Conservation (phyloP, 2,888 invertebrate species). For the Bugulina stolonifera region DNA sequence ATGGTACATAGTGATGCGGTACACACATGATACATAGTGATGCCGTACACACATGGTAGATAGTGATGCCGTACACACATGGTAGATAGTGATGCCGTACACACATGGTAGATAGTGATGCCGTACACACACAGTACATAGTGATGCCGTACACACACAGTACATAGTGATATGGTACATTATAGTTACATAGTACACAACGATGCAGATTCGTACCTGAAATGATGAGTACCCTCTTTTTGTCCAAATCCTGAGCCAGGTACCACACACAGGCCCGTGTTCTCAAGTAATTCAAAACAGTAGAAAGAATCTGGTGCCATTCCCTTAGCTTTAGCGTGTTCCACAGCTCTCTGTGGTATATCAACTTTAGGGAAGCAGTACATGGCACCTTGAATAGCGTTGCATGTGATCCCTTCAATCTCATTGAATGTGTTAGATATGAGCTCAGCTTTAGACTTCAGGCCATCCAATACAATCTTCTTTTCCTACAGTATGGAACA, state of each 20-base stretch:
- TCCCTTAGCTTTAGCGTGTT: constrained; percentile 67
- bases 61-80: too few species aligned
- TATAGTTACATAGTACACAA: too few species aligned
- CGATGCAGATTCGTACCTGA: constrained; percentile 61
- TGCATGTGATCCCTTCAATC: constrained; percentile 82
- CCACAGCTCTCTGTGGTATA: constrained; percentile 75
- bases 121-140: too few species aligned
- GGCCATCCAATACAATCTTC: constrained; percentile 64
- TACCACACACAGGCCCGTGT: constrained; percentile 81
- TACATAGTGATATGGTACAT: too few species aligned
- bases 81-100: too few species aligned
- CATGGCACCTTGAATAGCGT: constrained; percentile 87
- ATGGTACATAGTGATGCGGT: too few species aligned
- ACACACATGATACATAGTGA: too few species aligned
- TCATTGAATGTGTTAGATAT: constrained; percentile 81
- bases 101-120: too few species aligned
- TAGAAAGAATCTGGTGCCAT: constrained; percentile 82
- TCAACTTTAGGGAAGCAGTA: constrained; percentile 88
- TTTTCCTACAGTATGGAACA: constrained; percentile 44
- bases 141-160: too few species aligned
- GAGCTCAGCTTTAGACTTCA: constrained; percentile 73
- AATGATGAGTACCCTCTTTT: constrained; percentile 85
- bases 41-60: too few species aligned
- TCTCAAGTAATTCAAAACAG: constrained; percentile 83
- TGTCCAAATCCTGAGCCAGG: constrained; percentile 93